Evolutionary conservation across 2,113 vertebrate species (phyloP).

Genomic region (Psophia crepitans): DNA sequence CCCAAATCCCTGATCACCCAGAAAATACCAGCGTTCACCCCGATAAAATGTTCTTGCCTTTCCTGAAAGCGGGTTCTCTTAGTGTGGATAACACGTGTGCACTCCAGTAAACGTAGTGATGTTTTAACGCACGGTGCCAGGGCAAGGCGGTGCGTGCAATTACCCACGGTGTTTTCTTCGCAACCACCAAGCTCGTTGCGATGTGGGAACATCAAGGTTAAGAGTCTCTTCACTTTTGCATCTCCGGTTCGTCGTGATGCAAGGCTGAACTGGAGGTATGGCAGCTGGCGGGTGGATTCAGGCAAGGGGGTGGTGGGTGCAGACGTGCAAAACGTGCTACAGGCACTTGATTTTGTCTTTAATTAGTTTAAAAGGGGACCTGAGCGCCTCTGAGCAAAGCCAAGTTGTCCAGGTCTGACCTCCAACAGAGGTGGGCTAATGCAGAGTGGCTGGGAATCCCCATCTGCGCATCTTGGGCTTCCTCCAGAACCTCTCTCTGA

Average conservation of each 20-base stretch:
- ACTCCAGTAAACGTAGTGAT: not conserved
- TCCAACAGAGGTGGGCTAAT: rapidly evolving
- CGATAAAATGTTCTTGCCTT: not conserved
- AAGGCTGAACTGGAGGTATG: not conserved
- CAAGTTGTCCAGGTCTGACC: not conserved
- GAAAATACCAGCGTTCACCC: not conserved
- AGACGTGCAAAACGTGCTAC: not conserved
- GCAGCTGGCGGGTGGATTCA: not conserved
- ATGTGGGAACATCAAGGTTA: not conserved
- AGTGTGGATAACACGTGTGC: too few relatives aligned
- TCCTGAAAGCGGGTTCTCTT: not conserved
- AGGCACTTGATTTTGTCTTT: not conserved
- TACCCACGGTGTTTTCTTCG: not conserved
- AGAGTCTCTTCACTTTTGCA: too few relatives aligned
- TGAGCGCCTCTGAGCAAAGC: not conserved
- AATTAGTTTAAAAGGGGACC: too few relatives aligned
- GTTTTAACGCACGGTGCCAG: not conserved
- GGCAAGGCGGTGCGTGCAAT: not conserved
- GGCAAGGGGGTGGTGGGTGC: not conserved
- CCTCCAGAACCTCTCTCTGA: not conserved
- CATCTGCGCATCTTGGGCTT: not conserved
- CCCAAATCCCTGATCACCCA: not conserved
- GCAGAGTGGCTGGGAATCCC: not conserved
- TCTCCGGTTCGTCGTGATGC: too few relatives aligned
- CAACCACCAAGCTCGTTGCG: rapidly evolving